Evolutionary conservation across 2,113 vertebrate genomes (phyloP).

Genomic region (Pelmatolapia mariae): DNA sequence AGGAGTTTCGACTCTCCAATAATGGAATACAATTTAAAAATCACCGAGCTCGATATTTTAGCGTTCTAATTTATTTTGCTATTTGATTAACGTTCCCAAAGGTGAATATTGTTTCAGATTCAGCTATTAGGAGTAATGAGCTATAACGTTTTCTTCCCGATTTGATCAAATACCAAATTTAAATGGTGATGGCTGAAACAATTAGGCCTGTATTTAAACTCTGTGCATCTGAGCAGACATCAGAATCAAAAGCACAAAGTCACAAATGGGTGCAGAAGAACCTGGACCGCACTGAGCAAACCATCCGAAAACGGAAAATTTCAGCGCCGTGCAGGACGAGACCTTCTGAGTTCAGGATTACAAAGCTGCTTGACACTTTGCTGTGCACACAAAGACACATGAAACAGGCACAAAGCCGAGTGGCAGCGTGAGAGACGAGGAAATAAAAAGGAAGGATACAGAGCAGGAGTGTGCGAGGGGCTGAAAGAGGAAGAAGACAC

Average conservation of each 20-base stretch:
- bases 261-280: not conserved
- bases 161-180: slow-evolving; percentile 1
- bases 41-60: not conserved
- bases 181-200: not conserved
- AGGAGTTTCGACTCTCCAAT: slow-evolving; percentile 30
- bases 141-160: not conserved
- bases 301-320: not conserved
- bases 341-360: not conserved
- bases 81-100: slow-evolving; percentile 22
- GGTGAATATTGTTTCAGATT: not conserved
- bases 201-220: not conserved
- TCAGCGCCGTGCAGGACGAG: not conserved
- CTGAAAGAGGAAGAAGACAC: not conserved
- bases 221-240: not conserved
- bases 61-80: slow-evolving; percentile 9
- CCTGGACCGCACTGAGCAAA: not conserved
- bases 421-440: not conserved
- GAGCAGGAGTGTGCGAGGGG: not conserved
- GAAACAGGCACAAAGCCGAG: not conserved
- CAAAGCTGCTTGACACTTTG: not conserved
- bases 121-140: not conserved
- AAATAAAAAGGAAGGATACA: not conserved
- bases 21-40: slow-evolving; percentile 39
- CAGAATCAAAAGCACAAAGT: not conserved
- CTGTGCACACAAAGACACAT: not conserved